phyloP scores from a whole-genome alignment of 2,797 vertebrate species.

The Notoglanidium macrostoma region DNA sequence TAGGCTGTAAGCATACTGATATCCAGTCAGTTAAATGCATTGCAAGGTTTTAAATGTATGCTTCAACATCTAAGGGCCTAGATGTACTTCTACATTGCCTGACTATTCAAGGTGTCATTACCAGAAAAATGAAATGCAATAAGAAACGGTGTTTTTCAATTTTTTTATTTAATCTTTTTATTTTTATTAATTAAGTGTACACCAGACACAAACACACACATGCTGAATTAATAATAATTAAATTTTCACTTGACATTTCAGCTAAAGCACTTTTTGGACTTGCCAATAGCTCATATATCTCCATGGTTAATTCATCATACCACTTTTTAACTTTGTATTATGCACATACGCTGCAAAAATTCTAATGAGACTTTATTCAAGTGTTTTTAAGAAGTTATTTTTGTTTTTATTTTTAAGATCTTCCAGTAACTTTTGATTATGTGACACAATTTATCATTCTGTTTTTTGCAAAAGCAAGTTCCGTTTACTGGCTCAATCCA shows the following conservation, averaged over 20 bases:
- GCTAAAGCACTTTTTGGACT: not conserved
- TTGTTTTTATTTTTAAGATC: not conserved
- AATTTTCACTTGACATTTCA: not conserved
- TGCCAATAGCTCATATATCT: not conserved
- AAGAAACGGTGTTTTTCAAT: not conserved
- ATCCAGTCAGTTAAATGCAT: not conserved
- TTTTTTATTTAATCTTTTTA: not conserved
- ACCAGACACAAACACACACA: not conserved
- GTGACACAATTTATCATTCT: not conserved
- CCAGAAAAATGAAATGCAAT: not conserved
- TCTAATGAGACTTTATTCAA: not conserved
- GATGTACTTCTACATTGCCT: not conserved
- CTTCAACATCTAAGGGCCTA: not conserved
- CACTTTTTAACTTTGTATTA: not conserved
- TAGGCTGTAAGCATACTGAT: not conserved
- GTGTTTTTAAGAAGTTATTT: not conserved
- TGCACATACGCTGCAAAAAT: not conserved
- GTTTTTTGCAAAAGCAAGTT: conserved; percentile 55
- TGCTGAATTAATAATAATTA: not conserved
- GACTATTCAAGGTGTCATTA: not conserved
- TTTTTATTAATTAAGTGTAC: not conserved
- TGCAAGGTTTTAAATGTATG: not conserved
- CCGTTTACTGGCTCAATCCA: conserved; percentile 71
- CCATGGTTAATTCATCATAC: not conserved
- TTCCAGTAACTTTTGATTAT: not conserved